These are phyloP conservation scores for Malacosoma neustria DNA, from an alignment of 2,888 invertebrate species.

Conservation along the genomic window DNA sequence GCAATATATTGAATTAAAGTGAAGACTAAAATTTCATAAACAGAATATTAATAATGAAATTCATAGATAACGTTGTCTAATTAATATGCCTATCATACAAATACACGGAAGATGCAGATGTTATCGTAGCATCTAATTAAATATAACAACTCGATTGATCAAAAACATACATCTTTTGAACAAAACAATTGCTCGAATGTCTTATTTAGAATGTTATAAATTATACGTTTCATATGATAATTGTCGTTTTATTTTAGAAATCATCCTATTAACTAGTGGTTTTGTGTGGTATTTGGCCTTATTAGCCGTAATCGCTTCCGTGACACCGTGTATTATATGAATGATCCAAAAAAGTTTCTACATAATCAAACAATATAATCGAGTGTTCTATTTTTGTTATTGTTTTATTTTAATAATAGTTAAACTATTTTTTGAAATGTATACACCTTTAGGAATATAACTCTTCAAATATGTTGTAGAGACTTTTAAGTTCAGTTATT, in stretches of 20 bases:
- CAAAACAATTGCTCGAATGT: slow-evolving; percentile 56
- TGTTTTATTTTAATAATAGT: slow-evolving; percentile 42
- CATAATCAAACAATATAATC: slow-evolving; percentile 18
- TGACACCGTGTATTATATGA: slow-evolving; percentile 51
- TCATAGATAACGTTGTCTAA: not conserved
- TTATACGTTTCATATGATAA: slow-evolving; percentile 42
- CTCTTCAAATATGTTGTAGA: too few relatives aligned
- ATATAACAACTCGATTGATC: slow-evolving; percentile 58
- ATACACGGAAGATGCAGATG: slow-evolving; percentile 42
- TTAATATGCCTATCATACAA: slow-evolving; percentile 12
- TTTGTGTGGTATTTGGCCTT: slow-evolving; percentile 40
- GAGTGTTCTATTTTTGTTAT: slow-evolving; percentile 5
- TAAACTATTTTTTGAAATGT: too few relatives aligned
- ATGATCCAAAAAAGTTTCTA: slow-evolving; percentile 30
- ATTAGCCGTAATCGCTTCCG: slow-evolving; percentile 33
- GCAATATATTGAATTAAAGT: not conserved
- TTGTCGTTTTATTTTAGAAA: slow-evolving; percentile 23
- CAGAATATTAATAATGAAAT: not conserved
- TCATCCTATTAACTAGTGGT: slow-evolving; percentile 29
- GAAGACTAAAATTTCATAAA: not conserved
- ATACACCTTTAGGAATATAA: too few relatives aligned
- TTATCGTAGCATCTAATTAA: slow-evolving; percentile 39
- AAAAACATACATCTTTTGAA: slow-evolving; percentile 47
- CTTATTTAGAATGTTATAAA: slow-evolving; percentile 47
- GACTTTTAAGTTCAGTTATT: too few relatives aligned